Evolutionary conservation across 2,113 vertebrate genomes (phyloP).

Genomic region (Strigops habroptila): DNA sequence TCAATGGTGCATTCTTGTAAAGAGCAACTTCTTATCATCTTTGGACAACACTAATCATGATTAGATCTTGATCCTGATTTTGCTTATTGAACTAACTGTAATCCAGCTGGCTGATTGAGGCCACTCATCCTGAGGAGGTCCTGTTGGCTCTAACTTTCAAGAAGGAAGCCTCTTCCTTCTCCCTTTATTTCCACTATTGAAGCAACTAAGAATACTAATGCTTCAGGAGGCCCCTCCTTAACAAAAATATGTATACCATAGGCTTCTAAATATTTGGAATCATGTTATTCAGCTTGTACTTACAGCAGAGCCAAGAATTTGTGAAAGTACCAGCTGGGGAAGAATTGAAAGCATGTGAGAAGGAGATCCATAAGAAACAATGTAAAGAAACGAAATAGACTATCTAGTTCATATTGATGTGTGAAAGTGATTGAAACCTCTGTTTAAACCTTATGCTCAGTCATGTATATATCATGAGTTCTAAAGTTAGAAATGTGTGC

Average conservation of each 20-base stretch:
- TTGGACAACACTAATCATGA: neutral
- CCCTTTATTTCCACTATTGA: neutral
- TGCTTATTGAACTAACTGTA: neutral
- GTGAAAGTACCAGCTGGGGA: neutral
- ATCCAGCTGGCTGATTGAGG: neutral
- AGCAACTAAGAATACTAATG: conserved; percentile 42
- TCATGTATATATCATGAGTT: neutral
- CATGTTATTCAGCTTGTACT: neutral
- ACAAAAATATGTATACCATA: neutral
- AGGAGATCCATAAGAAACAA: neutral
- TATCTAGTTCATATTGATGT: neutral
- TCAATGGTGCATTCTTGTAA: neutral
- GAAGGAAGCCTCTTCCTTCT: neutral
- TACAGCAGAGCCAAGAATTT: neutral
- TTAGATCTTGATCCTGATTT: conserved; percentile 4
- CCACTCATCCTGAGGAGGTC: neutral
- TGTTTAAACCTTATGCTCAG: neutral
- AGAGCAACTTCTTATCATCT: neutral
- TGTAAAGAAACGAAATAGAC: neutral
- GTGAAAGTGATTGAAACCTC: neutral
- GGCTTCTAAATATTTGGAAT: neutral
- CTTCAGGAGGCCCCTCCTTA: conserved; percentile 6
- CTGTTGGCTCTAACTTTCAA: neutral
- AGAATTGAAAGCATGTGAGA: neutral
- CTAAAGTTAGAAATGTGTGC: neutral